Evolutionary conservation across 2,113 vertebrate species (phyloP), one percentile per base, ranked within the genome.

Genomic region (Ceuthmochares aereus): DNA sequence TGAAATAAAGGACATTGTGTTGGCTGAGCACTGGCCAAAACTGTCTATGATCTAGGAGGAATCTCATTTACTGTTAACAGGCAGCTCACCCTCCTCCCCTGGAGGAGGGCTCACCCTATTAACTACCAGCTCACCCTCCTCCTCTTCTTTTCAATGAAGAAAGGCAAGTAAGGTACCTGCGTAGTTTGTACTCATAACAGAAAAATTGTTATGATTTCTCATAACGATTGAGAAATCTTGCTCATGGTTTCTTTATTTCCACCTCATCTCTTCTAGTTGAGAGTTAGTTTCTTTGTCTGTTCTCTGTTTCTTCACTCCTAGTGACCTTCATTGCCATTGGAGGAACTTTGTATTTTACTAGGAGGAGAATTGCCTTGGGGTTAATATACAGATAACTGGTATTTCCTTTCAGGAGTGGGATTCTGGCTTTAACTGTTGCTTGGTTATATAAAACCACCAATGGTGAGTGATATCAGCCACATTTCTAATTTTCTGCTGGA

Each of bases 331-430:
- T 3, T 75, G 42, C 27, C 76, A 3, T 7, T 69, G 29, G 25
- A 23, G 14, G 36, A 73, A 72, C 40, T 79, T 91, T 94, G 70
- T 76, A 3, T 73, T 89, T 79, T 76, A 25, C 25, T 60, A 29
- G 51, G 58, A 67, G 60, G 85, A 74, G 67, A 91, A 93, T 74
- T 88, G 72, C 93, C 93, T 83, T 14, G 8, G 91, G 93, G 67
- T 40, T 77, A 64, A 49, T 42, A 10, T 22, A 36, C 43, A 49
- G 37, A 54, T 62, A 90, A 34, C 42, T 27, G 63, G 45, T 66
- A 91, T 82, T 96, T 93, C 59, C 93, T 94, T 95, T 82, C 67
- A 85, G 67, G 32, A 90, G 70, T 8, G 3, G 37, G 78, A 86
- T 93, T 88, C 64, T 84, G 72, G 47, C 54, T 91, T 76, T 34